These are phyloP conservation scores for Aleadryas rufinucha DNA, from an alignment of 2,113 vertebrate genomes.

Conservation along the genomic window DNA sequence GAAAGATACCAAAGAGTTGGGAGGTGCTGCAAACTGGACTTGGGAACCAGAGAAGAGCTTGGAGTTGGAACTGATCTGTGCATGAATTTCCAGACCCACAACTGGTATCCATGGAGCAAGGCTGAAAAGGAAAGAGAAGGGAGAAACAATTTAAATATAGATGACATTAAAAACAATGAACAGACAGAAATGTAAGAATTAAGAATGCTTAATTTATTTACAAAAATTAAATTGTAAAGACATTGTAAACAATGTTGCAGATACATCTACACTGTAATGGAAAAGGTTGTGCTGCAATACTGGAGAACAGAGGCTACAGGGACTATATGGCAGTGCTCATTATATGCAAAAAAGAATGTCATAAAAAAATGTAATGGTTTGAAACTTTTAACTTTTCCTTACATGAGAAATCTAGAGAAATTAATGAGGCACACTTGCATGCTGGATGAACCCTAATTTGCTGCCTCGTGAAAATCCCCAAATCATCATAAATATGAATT, in stretches of 20 bases:
- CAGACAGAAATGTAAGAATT: neutral
- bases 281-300: neutral
- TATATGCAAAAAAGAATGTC: neutral
- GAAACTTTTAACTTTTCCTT: neutral
- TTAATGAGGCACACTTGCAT: constrained; percentile 6
- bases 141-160: neutral
- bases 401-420: neutral
- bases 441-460: constrained; percentile 17
- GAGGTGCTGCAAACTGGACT: constrained; percentile 87
- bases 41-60: constrained; percentile 93
- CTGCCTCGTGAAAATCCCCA: constrained; percentile 30
- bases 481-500: constrained; percentile 56
- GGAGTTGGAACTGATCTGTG: constrained; percentile 90
- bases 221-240: neutral
- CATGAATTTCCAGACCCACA: constrained; percentile 94
- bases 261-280: neutral
- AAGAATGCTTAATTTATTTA: neutral
- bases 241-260: neutral
- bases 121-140: constrained; percentile 63
- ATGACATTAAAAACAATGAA: neutral
- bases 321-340: neutral
- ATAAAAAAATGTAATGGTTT: neutral
- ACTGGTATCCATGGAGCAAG: constrained; percentile 80
- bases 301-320: neutral
- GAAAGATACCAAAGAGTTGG: constrained; percentile 93